Evolutionary conservation across 2,888 invertebrate species (phyloP), one percentile per base, ranked within the genome.

Genomic region (Microdon myrmicae): DNA sequence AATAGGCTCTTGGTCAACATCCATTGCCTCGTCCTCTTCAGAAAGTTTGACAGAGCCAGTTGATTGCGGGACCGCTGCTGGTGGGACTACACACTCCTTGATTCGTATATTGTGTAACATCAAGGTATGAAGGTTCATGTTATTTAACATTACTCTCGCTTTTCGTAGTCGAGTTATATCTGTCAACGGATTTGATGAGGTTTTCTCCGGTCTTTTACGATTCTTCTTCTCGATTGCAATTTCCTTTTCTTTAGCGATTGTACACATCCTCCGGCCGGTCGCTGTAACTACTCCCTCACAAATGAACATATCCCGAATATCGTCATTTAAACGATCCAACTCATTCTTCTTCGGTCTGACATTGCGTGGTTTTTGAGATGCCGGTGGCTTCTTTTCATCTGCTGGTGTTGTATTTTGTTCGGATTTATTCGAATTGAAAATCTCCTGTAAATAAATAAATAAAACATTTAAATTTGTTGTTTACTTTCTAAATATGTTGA

Each of bases 291-390:
- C 85, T 1, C 76, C 79, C 37, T 86, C 81, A 37, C 84, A 81
- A 32, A 86, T 85, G 64, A 86, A 85, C 84, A 86, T 87, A 32
- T 86, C 84, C 10, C 85, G 82, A 38, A 87, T 85, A 67, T 87
- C 87, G 28, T 85, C 85, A 67, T 87, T 87, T 0, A 87, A 74
- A 69, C 83, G 82, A 58, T 87, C 87, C 20, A 87, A 70, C 61
- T 87, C 86, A 53, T 67, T 68, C 64, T 56, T 69, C 75, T 71
- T 59, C 73, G 76, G 14, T 73, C 67, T 26, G 8, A 34, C 45
- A 72, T 71, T 69, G 73, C 43, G 44, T 2, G 64, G 37, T 38
- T 53, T 64, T 74, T 31, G 39, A 35, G 51, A 58, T 56, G 37
- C 28, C 20, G 38, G 23, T 14, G 41, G 45, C 73, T 71, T 39